Conservation (phyloP, 2,888 invertebrate genomes). For the Spatulosminthurus flaviceps region DNA sequence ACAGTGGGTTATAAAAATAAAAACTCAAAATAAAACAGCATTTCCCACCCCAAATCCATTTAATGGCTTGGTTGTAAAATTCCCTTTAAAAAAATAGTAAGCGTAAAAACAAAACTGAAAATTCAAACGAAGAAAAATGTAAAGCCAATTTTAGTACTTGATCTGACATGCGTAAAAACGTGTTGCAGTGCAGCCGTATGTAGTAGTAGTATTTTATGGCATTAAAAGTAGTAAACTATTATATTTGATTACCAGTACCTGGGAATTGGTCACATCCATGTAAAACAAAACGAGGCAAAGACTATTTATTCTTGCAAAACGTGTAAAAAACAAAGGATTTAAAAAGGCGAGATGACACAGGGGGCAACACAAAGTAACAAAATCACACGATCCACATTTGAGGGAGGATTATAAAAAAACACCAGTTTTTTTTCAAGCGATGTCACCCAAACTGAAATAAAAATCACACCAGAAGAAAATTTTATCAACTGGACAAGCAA, state of each 20-base stretch:
- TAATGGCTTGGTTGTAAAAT: no score
- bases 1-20: no score
- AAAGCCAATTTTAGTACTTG: no score
- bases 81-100: no score
- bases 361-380: slow-evolving; percentile 46
- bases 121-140: no score
- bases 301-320: slow-evolving; percentile 34
- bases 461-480: slow-evolving; percentile 15
- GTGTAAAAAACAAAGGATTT: slow-evolving; percentile 33
- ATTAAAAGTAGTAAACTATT: no score
- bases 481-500: not conserved
- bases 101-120: no score
- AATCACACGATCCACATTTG: slow-evolving; percentile 45
- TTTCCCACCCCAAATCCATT: no score
- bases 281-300: slow-evolving; percentile 47
- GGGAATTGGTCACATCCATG: slow-evolving; percentile 54
- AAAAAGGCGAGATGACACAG: not conserved
- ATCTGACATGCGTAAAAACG: no score
- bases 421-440: slow-evolving; percentile 41
- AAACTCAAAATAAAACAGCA: no score
- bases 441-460: slow-evolving; percentile 45
- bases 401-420: slow-evolving; percentile 19
- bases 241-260: slow-evolving; percentile 43
- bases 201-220: no score
- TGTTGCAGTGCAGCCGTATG: no score